A percentile compares a stretch with the other conserved stretches of the same genome.
Conservation (phyloP, 2,888 invertebrate genomes). For the Trachelus iudaicus region DNA sequence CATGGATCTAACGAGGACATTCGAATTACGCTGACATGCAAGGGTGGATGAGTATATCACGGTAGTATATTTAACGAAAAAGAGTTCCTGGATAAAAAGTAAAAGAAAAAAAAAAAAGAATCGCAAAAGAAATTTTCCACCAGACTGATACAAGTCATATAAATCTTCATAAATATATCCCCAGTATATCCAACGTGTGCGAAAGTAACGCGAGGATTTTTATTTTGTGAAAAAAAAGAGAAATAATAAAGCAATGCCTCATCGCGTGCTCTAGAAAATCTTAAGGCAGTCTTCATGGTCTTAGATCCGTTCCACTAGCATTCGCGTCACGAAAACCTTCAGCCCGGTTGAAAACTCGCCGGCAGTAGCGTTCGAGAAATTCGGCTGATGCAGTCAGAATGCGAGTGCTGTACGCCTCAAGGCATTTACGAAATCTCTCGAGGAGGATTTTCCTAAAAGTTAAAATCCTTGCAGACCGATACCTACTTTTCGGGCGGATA, state of each 20-base stretch:
- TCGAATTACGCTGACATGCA: neutral
- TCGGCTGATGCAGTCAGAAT: neutral
- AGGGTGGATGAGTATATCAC: neutral
- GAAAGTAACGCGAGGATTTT: neutral
- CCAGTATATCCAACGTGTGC: neutral
- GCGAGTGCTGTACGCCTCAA: neutral
- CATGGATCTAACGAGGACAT: neutral
- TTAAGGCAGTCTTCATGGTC: neutral
- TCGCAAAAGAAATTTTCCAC: neutral
- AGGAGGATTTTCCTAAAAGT: too few relatives aligned
- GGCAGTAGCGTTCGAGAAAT: neutral
- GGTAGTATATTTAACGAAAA: neutral
- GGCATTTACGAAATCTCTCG: neutral
- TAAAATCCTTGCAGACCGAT: too few relatives aligned
- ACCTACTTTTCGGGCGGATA: too few relatives aligned
- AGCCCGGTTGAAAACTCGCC: neutral
- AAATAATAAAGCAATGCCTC: neutral
- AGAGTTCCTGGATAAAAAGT: neutral
- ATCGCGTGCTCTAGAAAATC: neutral
- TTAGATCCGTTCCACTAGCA: neutral
- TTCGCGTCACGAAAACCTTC: neutral
- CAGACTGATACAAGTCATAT: neutral
- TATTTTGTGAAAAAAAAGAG: neutral
- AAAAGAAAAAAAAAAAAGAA: neutral
- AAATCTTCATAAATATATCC: neutral